These are phyloP conservation scores for Melanogrammus aeglefinus DNA, from an alignment of 2,797 vertebrate genomes.

Conservation along the genomic window DNA sequence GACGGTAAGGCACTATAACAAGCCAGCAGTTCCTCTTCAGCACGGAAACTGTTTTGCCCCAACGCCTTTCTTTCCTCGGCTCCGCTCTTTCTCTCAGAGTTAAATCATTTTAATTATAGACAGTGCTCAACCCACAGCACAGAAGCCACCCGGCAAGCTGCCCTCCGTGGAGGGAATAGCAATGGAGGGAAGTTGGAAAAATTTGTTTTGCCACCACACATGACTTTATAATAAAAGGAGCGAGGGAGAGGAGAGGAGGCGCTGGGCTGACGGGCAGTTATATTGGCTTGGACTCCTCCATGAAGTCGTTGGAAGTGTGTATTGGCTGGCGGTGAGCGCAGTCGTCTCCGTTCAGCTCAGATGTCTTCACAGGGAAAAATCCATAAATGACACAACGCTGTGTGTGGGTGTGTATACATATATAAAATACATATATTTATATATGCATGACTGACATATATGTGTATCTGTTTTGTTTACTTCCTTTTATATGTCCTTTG, in stretches of 20 bases:
- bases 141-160: too few species aligned
- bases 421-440: too few species aligned
- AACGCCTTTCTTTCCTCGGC: conserved; percentile 72
- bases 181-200: conserved; percentile 31
- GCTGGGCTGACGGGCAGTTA: background rate
- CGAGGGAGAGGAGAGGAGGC: background rate
- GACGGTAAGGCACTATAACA: conserved; percentile 46
- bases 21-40: conserved; percentile 46
- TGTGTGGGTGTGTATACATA: too few species aligned
- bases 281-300: background rate
- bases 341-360: background rate
- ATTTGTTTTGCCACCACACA: background rate
- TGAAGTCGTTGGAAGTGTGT: background rate
- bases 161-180: conserved; percentile 26
- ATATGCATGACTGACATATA: too few species aligned
- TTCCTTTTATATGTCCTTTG: too few species aligned
- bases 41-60: conserved; percentile 60
- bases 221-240: background rate
- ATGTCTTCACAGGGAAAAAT: too few species aligned
- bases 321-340: background rate
- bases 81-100: conserved; percentile 57
- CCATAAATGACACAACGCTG: too few species aligned
- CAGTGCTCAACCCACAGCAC: conserved; percentile 39
- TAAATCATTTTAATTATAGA: conserved; percentile 76
- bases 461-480: too few species aligned